Evolutionary conservation across 2,113 vertebrate genomes (phyloP).

Genomic region (Sminthopsis crassicaudata): DNA sequence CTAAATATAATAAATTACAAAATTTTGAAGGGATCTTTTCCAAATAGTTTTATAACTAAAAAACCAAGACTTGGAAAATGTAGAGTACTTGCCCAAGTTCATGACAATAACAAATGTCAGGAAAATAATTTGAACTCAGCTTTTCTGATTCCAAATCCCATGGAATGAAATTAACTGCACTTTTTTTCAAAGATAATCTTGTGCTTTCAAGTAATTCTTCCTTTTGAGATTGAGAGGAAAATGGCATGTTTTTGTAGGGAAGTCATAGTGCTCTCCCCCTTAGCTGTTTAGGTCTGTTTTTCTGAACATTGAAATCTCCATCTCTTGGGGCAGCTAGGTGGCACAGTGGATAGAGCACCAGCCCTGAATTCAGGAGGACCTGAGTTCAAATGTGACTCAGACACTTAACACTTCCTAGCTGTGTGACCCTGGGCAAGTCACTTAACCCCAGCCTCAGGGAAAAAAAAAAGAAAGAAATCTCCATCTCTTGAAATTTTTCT

Average conservation of each 20-base stretch:
- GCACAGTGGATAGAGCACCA: too few relatives aligned
- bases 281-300: neutral
- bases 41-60: neutral
- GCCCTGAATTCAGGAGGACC: too few relatives aligned
- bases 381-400: too few relatives aligned
- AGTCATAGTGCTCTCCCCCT: neutral
- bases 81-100: neutral
- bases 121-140: neutral
- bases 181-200: neutral
- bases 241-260: neutral
- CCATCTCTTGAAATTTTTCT: neutral
- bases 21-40: neutral
- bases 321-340: too few relatives aligned
- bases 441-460: too few relatives aligned
- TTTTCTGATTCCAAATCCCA: neutral
- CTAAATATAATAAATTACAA: neutral
- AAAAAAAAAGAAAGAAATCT: too few relatives aligned
- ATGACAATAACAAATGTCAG: neutral
- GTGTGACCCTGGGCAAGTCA: too few relatives aligned
- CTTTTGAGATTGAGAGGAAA: neutral
- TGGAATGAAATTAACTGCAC: neutral
- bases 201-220: neutral
- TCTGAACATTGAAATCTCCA: conserved; percentile 24
- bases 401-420: too few relatives aligned
- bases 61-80: neutral